Percentiles rank a stretch among this genome's conserved stretches.
Evolutionary conservation across 2,888 invertebrate species (phyloP).

Genomic region (Himalopsyche tibetana): DNA sequence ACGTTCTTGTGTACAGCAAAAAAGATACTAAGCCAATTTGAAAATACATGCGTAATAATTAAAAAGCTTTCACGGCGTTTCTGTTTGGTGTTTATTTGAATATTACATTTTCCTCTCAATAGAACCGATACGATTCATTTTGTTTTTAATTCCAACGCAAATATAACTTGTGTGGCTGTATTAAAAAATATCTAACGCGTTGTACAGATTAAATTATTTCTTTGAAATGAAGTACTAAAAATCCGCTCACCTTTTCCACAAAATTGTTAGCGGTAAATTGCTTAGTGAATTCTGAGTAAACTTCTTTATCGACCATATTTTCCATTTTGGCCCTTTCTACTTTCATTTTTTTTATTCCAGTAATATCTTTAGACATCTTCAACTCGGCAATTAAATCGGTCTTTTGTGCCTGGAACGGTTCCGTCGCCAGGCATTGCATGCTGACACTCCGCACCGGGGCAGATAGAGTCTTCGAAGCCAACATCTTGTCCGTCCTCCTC

Average conservation of each 20-base stretch:
- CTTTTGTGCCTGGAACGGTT: conserved; percentile 84
- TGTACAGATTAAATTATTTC: too few relatives aligned
- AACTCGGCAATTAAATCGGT: conserved; percentile 94
- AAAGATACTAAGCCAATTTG: neutral
- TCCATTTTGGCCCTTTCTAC: conserved; percentile 92
- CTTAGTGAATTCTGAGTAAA: conserved; percentile 89
- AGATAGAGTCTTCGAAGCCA: conserved; percentile 88
- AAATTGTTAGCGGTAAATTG: conserved; percentile 91
- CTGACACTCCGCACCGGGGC: conserved; percentile 88
- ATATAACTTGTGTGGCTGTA: too few relatives aligned
- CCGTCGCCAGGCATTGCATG: conserved; percentile 83
- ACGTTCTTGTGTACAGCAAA: neutral
- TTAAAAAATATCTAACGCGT: too few relatives aligned
- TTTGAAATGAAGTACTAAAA: conserved; percentile 1
- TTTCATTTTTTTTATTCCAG: conserved; percentile 95
- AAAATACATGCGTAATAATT: neutral
- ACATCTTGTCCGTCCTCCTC: conserved; percentile 84
- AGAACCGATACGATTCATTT: neutral
- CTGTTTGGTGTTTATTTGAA: neutral
- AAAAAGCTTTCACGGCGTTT: neutral
- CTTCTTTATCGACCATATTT: conserved; percentile 88
- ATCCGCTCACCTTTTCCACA: conserved; percentile 88
- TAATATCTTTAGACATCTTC: conserved; percentile 93
- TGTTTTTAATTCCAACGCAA: neutral
- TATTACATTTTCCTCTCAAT: neutral